Evolutionary conservation across 1,140 invertebrate species (phyloP), one percentile per base, ranked within the genome.

Genomic region (Euborellia annulipes): DNA sequence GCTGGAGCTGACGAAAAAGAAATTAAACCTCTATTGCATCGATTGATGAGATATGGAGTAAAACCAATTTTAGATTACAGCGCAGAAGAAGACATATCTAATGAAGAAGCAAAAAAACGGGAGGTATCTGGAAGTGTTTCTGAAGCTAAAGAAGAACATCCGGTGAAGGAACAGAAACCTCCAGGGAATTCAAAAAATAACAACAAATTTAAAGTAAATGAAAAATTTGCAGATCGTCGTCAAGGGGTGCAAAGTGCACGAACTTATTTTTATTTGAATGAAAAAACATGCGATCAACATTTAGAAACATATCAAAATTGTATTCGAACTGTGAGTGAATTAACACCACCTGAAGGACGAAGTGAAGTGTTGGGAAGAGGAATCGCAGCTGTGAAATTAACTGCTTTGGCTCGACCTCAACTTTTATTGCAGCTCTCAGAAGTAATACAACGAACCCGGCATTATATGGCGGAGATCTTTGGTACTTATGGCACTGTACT

Each of bases 31-130:
- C 76, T 78, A 36, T 69, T 90, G 34, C 76, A 86, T 55, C 73
- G 86, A 58, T 71, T 97, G 52, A 73, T 81, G 23, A 82, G 85
- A 37, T 98, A 96, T 66, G 95, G 95, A 16, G 94, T 98, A 3
- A 98, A 98, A 65, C 88, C 93, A 1, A 97, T 98, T 61, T 76
- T 98, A 19, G 94, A 98, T 66, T 98, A 98, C 68, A 95, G 91
- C 45, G 94, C 93, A 8, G 95, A 99, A 65, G 89, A 96, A 60
- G 95, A 99, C 62, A 70, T 98, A 51, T 77, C 79, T n/a, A 76
- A 87, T 54, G 84, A 90, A 54, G 77, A 88, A 59, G 88, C 91
- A 1, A 82, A 85, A 59, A 79, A 88, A 60, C 74, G 83, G 50
- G 91, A 95, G 78, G 78, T 93, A 62, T 49, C 46, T 32, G 45